Evolutionary conservation across 92 coral and sea anemone genomes (phyloP), one percentile per base, ranked within the genome.

Genomic region (Epizoanthus ramosus): DNA sequence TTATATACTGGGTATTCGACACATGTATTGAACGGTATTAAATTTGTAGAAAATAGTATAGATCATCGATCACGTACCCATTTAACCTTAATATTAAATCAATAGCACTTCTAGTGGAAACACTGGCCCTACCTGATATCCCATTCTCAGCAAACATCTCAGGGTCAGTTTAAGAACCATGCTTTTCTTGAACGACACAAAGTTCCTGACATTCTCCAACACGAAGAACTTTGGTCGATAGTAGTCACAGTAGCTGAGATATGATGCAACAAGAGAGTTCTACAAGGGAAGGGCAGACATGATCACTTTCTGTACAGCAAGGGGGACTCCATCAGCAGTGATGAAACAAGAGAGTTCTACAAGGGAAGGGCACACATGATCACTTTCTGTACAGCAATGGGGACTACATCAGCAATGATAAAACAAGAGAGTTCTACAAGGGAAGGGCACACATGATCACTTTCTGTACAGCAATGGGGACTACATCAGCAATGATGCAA

Each of bases 131-230:
- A 96, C 99, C 98, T 96, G 99, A 81, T 96, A 96, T 33, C 99
- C 99, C 99, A 97, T 97, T 79, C 91, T 87, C 13, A 97, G 90
- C 10, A 97, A 87, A 39, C 99, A 97, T 35, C 99, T 86, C 37
- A 97, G 80, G 0, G 99, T 97, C 19, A 97, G 88, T 87, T 97
- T 97, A 5, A 97, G 90, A n/a, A 97, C 98, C 99, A 97, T 97
- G 85, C 95, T 94, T 33, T 89, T 90, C 68, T 97, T 97, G 86
- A 92, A 97, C 2, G 98, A 97, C 60, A 97, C 99, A 74, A 97
- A 97, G 83, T 94, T 97, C 28, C 98, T 95, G 43, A 97, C 99
- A 57, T 97, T 97, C 84, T 97, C 99, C 84, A 97, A 84, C 53
- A 97, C 92, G 85, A 96, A 96, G 88, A 92, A 97, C 72, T 90